Evolutionary conservation across 2,797 vertebrate species (phyloP), one percentile per base, ranked within the genome.

Genomic region (Enteromius treurensis): DNA sequence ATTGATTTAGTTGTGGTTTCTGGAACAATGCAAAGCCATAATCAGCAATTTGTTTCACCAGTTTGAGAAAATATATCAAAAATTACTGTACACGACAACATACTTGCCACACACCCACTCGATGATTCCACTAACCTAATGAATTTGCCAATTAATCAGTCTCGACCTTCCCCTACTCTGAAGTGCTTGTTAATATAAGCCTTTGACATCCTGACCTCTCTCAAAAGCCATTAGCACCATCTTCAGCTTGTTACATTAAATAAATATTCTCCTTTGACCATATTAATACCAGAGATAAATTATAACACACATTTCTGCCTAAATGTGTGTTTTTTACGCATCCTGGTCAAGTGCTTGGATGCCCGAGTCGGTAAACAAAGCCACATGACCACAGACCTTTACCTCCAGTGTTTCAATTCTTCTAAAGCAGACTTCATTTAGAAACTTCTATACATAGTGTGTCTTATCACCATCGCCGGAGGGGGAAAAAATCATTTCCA

Each of bases 141-240:
- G 92, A 95, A 94, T 95, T 94, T 94, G 89, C 92, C 93, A 95
- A 95, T 95, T 95, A 95, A 95, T 95, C 93, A 95, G 92, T 91
- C 90, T 92, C 90, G 90, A 91, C 91, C 92, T 65, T 65, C 29
- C 15, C 29, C 62, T 34, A 65, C 29, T 19, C 62, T 92, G 92
- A 94, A 95, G 93, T 93, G 93, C 93, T 93, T 93, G 90, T 94
- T 94, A 94, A 94, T 93, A 91, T 90, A 91, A 90, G 91, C 86
- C 91, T 90, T 86, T 86, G 89, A 87, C 89, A 91, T 89, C 91
- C 90, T 95, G 94, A 94, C 93, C 93, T 93, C 91, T 91, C 88
- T 94, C 90, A 88, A 93, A 94, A 92, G 92, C 89, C 92, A 91
- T 86, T 93, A 90, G 87, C 92, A 90, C 89, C 90, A 86, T 92